Conservation (phyloP, 2,797 vertebrate genomes). For the Malacoraja senta region DNA sequence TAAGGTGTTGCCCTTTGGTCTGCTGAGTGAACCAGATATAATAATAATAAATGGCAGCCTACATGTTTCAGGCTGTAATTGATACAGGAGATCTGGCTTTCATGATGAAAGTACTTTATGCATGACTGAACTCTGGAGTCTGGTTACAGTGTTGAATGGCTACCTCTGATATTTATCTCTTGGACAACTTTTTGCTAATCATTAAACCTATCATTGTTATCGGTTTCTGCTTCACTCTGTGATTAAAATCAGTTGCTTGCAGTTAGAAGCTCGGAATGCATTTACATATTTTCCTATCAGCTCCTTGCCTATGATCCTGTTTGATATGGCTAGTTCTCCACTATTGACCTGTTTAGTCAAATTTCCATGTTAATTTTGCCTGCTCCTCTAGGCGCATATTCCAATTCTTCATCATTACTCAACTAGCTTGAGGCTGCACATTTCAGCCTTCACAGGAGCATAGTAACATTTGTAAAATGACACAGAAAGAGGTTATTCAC, state of each 20-base stretch:
- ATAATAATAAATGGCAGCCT: not conserved
- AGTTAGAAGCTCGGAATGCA: not conserved
- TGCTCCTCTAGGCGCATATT: no score
- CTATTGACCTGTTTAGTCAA: not conserved
- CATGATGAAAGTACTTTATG: not conserved
- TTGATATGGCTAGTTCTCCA: not conserved
- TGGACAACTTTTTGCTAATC: not conserved
- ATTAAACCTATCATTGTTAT: not conserved
- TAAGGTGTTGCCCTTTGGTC: not conserved
- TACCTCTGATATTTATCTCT: constrained; percentile 20
- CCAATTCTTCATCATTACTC: not conserved
- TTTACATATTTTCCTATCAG: not conserved
- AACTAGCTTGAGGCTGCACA: no score
- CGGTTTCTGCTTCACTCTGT: not conserved
- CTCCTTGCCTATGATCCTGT: not conserved
- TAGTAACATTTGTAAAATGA: no score
- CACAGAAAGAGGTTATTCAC: no score
- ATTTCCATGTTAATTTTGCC: not conserved
- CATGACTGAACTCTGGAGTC: not conserved
- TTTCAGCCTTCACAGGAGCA: not conserved
- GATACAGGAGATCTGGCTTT: not conserved
- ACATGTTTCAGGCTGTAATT: constrained; percentile 7
- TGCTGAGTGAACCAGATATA: not conserved
- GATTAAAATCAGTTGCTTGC: not conserved
- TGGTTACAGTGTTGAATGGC: constrained; percentile 29